phyloP scores from a whole-genome alignment of 2,888 invertebrate genomes.

The Latheticus oryzae region DNA sequence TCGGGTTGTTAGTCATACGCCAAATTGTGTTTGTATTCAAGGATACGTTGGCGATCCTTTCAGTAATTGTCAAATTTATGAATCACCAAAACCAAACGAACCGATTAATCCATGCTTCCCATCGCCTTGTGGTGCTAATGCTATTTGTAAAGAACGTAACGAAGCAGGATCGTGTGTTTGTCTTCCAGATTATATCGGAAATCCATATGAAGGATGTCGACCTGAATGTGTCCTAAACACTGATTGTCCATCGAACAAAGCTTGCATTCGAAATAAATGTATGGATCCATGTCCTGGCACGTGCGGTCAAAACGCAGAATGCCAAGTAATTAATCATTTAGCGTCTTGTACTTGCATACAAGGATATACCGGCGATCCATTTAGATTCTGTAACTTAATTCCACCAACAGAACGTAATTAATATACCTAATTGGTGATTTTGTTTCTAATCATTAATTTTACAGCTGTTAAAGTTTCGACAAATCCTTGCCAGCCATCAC shows the following conservation, averaged over 20 bases:
- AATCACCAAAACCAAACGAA: constrained; percentile 49
- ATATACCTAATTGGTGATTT: background rate
- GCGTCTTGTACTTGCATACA: constrained; percentile 72
- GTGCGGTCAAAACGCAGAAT: constrained; percentile 74
- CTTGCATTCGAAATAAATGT: constrained; percentile 76
- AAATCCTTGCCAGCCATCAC: constrained; percentile 80
- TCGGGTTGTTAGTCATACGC: constrained; percentile 70
- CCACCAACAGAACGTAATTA: constrained; percentile 55
- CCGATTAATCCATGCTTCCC: constrained; percentile 69
- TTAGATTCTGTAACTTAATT: constrained; percentile 65
- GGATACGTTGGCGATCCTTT: constrained; percentile 72
- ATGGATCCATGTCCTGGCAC: constrained; percentile 74
- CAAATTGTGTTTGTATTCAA: constrained; percentile 70
- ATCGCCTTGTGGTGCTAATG: constrained; percentile 76
- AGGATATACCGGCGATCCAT: constrained; percentile 76
- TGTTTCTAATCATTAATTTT: constrained; percentile 25
- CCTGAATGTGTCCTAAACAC: constrained; percentile 75
- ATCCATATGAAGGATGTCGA: constrained; percentile 73
- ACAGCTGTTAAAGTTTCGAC: constrained; percentile 54
- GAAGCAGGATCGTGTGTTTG: constrained; percentile 70
- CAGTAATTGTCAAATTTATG: constrained; percentile 61
- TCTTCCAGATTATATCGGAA: constrained; percentile 72
- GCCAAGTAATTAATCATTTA: constrained; percentile 74
- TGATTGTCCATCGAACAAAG: constrained; percentile 75
- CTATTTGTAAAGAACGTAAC: constrained; percentile 68